A percentile compares a stretch with the other conserved stretches of the same genome.
phyloP scores from a whole-genome alignment of 2,113 vertebrate genomes.

The Callithrix jacchus region DNA sequence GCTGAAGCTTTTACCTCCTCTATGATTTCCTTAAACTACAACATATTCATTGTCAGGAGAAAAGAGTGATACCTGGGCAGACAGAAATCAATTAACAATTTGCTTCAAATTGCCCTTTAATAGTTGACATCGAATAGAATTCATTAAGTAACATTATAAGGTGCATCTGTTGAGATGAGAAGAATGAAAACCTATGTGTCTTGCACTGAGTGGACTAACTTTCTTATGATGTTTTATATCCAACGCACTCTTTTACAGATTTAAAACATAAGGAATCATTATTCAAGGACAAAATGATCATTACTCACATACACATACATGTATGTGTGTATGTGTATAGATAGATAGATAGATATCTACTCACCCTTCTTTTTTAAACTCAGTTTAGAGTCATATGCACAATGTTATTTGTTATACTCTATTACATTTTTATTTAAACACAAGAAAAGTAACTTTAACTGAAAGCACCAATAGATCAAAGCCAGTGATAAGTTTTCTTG shows the following conservation, averaged over 20 bases:
- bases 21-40: conserved; percentile 21
- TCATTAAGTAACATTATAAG: neutral
- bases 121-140: neutral
- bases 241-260: neutral
- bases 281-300: neutral
- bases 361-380: neutral
- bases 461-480: neutral
- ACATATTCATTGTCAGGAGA: neutral
- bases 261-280: neutral
- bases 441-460: neutral
- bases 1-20: neutral
- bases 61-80: neutral
- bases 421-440: neutral
- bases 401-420: neutral
- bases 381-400: neutral
- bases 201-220: neutral
- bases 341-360: neutral
- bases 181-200: neutral
- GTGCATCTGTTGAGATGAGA: neutral
- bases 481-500: neutral
- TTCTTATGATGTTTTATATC: neutral
- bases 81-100: neutral
- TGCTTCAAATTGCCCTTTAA: neutral
- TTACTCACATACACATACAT: neutral
- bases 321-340: too few species aligned